phyloP scores from a whole-genome alignment of 2,797 vertebrate species.

The Novumbra hubbsi region DNA sequence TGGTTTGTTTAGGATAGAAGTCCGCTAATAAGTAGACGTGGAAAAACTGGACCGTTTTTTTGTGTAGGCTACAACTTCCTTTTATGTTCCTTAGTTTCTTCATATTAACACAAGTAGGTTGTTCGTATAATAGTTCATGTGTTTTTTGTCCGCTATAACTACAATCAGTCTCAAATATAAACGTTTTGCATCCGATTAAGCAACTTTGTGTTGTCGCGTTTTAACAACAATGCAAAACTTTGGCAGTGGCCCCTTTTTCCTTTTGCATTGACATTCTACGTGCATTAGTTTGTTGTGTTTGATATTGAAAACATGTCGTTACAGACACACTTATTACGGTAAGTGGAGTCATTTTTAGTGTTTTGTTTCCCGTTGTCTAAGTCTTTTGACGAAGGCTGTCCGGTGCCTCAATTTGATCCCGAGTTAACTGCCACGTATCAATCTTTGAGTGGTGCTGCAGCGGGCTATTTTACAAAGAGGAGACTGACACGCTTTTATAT shows the following conservation, averaged over 20 bases:
- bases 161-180: background rate
- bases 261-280: background rate
- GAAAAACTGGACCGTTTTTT: background rate
- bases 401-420: slow-evolving; percentile 56
- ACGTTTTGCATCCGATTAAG: background rate
- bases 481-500: background rate
- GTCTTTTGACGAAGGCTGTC: slow-evolving; percentile 13
- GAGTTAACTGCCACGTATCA: slow-evolving; percentile 87
- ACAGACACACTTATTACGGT: background rate
- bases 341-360: background rate
- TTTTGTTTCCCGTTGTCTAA: slow-evolving; percentile 33
- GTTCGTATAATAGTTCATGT: background rate
- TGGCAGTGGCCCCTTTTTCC: background rate
- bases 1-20: background rate
- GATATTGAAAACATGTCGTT: background rate
- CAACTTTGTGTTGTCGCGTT: background rate
- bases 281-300: background rate
- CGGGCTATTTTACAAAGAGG: slow-evolving; percentile 16
- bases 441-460: slow-evolving; percentile 47
- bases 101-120: background rate
- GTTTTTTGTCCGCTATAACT: slow-evolving; percentile 1
- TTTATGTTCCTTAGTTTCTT: background rate
- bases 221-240: background rate
- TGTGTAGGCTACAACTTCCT: background rate
- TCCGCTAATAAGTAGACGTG: background rate